Evolutionary conservation across 35 echinoderm and acorn worm genomes (phyloP).

Genomic region (Ophioderma brevispina): DNA sequence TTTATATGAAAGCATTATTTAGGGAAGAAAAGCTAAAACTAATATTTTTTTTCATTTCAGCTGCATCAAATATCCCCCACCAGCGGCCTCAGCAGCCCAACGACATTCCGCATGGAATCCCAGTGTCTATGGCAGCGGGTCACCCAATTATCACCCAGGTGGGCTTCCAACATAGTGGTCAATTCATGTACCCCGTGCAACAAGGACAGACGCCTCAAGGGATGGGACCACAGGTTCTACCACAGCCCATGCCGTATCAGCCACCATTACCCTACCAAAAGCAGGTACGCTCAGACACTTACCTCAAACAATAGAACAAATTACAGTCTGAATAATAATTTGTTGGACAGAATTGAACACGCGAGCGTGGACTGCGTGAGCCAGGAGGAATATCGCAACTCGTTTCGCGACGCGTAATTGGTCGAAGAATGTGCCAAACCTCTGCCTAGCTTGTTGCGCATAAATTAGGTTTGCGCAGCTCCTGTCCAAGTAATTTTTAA

Average conservation of each 20-base stretch:
- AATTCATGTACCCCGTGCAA: neutral
- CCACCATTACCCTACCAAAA: neutral
- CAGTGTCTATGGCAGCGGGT: neutral
- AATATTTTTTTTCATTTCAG: neutral
- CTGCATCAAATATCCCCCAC: constrained; percentile 28
- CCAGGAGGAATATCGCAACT: too few species aligned
- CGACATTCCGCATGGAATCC: constrained; percentile 25
- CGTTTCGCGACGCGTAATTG: too few species aligned
- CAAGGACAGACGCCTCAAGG: constrained; percentile 9
- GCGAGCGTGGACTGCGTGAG: too few species aligned
- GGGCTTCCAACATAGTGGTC: neutral
- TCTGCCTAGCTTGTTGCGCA: too few species aligned
- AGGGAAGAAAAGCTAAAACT: too few species aligned
- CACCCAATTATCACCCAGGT: neutral
- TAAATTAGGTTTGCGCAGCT: too few species aligned
- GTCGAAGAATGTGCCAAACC: too few species aligned
- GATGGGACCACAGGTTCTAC: neutral
- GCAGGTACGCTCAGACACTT: neutral
- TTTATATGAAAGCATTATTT: too few species aligned
- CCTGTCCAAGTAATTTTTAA: too few species aligned
- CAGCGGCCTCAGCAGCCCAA: neutral
- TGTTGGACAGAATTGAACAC: too few species aligned
- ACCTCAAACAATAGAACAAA: too few species aligned
- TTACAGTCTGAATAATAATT: too few species aligned
- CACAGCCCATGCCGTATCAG: constrained; percentile 8